Base-by-base conservation (phyloP, 2,888 invertebrate species). In the Alloscopus bannaensis region DNA sequence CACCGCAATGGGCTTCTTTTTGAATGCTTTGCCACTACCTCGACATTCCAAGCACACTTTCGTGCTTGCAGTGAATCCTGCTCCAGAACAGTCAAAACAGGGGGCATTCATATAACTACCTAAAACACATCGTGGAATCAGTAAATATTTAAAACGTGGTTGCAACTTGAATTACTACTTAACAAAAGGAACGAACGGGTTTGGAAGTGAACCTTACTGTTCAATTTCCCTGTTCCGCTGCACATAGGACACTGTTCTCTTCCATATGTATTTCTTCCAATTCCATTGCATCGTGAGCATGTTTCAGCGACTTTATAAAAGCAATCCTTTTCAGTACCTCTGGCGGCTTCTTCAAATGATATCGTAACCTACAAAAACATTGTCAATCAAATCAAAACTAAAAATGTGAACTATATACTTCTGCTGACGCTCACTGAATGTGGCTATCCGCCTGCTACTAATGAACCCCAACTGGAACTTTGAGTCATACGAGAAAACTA, bases 261-360 rank as follows among this genome's bases (percentile, higher is more conserved):
- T 87, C 95, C 96, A 18, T 99, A 99, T 0, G 92, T 93, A 87
- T 97, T 97, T 87, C 94, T 94, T 77, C 95, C 92, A 1, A 91
- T 90, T 0, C 99, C 99, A 47, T 89, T 88, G 88, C 99, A 99
- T 88, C 94, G 95, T 0, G 93, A 92, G 88, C 99, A 99, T 0
- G 92, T 94, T 87, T 99, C 99, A 8, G 97, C 92, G 0, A 98
- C 93, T 89, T 99, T 99, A 2, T 99, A 89, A 81, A 92, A 91
- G 0, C 99, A 91, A 59, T 98, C 96, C 89, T 99, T 99, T 88
- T 97, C 97, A 0, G 95, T 93, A 45, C 99, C 99, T 2, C 97
- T 91, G 0, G 98, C 98, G 4, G 99, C 98, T 91, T 98, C 96
- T 0, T 94, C 91, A 88, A 99, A 99, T 0, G 93, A 92, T 84